phyloP scores from a whole-genome alignment of 2,113 vertebrate species.

The Cygnus buccinator region DNA sequence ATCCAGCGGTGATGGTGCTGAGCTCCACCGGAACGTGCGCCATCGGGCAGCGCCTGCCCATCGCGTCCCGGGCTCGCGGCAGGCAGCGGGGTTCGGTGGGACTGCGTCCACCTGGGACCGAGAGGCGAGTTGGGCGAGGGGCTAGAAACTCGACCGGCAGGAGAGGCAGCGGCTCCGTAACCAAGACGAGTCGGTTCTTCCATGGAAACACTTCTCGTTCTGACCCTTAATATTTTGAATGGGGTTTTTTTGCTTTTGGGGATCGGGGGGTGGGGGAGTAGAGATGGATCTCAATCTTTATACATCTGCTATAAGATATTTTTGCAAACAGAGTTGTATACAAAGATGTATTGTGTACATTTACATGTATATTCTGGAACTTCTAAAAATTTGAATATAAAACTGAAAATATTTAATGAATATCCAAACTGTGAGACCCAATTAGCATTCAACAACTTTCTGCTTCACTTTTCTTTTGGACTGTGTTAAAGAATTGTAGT shows the following conservation, averaged over 20 bases:
- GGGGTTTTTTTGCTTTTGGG: background rate
- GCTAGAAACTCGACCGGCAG: background rate
- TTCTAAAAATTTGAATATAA: conserved; percentile 74
- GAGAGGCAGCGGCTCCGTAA: background rate
- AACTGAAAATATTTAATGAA: conserved; percentile 62
- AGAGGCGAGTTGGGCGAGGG: background rate
- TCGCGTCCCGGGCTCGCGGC: too few relatives aligned
- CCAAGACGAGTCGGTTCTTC: conserved; percentile 40
- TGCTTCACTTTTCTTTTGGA: conserved; percentile 64
- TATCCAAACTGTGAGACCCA: conserved; percentile 57
- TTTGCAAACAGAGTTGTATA: conserved; percentile 79
- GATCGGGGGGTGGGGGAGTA: background rate
- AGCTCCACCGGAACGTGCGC: background rate
- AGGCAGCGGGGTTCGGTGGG: background rate
- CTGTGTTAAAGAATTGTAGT: conserved; percentile 47
- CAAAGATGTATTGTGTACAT: conserved; percentile 74
- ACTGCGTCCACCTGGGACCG: background rate
- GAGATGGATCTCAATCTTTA: conserved; percentile 64
- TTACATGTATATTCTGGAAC: conserved; percentile 76
- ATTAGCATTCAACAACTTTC: conserved; percentile 44
- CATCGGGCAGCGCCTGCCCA: rapidly evolving
- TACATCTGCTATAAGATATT: conserved; percentile 74
- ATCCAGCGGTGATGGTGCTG: rapidly evolving
- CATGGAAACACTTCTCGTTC: conserved; percentile 16
- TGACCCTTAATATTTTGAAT: conserved; percentile 16